Evolutionary conservation across 1,140 invertebrate species (phyloP), one percentile per base, ranked within the genome.

Genomic region (Cataglyphis hispanica): DNA sequence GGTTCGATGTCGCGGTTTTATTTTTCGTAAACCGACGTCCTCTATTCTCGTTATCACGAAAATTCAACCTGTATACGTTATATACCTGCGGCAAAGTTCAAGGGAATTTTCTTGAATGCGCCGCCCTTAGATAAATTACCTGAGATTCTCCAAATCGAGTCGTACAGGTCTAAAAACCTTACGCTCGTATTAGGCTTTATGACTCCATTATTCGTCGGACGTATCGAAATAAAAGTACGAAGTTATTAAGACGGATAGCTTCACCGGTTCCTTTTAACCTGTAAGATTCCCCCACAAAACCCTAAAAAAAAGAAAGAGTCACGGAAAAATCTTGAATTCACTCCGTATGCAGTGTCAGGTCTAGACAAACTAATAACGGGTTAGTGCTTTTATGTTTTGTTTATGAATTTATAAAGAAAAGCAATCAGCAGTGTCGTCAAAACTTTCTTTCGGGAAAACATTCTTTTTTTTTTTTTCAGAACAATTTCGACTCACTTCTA

Each of bases 41-140:
- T n/a, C 40, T 40, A 40, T 46, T 64, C 40, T 46, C 75, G 46
- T 64, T 64, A 77, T 43, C 27, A 77, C 19, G 25, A 77, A 64
- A 64, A 63, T 31, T 77, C 19, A 63, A 77, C 37, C 25, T 2
- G 16, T 50, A 19, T 40, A 16, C 53, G 34, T 53, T 63, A 4
- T 11, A 40, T 25, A 64, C 22, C 75, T 64, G 75, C 75, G 75
- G 75, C 58, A 11, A 46, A n/a, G 58, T 64, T 64, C 37, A 64
- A 64, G 75, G 40, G 46, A 19, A 56, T 77, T 77, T 64, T 64
- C 58, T 64, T 22, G 53, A 50, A 50, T 50, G 31, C 16, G 43
- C 83, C 75, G 84, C 60, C 83, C 63, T 75, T 84, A 89, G 87
- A 72, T 78, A 86, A 89, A 75, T 88, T 84, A 84, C 58, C 75